These are phyloP conservation scores for Steinernema carpocapsae DNA, from an alignment of 2,888 invertebrate genomes.

Conservation along the genomic window DNA sequence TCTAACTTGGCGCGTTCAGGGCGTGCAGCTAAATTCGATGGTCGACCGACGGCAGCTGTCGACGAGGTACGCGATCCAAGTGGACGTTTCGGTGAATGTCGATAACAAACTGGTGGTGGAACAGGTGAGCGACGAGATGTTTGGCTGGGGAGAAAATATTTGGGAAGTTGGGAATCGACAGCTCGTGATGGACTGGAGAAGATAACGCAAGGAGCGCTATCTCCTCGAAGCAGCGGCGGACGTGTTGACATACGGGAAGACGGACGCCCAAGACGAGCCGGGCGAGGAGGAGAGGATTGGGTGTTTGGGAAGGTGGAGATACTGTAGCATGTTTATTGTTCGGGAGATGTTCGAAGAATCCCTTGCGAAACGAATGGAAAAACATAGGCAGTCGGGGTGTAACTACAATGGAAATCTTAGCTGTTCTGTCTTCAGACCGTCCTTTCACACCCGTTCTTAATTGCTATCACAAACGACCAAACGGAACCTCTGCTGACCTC, in stretches of 20 bases:
- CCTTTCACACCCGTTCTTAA: slow-evolving; percentile 55
- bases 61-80: slow-evolving; percentile 56
- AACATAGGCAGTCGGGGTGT: too few species aligned
- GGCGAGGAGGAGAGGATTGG: too few species aligned
- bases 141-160: slow-evolving; percentile 4
- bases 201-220: slow-evolving; percentile 33
- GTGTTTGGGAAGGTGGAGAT: too few species aligned
- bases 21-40: slow-evolving; percentile 58
- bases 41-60: slow-evolving; percentile 55
- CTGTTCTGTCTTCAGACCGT: slow-evolving; percentile 42
- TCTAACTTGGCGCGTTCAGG: slow-evolving; percentile 41
- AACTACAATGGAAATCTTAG: too few species aligned
- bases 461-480: slow-evolving; percentile 60
- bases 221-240: slow-evolving; percentile 5
- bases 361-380: too few species aligned
- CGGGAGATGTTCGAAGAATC: background rate
- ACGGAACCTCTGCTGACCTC: slow-evolving; percentile 58
- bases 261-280: background rate
- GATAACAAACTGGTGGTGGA: slow-evolving; percentile 48
- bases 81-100: slow-evolving; percentile 53
- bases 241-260: slow-evolving; percentile 31
- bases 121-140: slow-evolving; percentile 45
- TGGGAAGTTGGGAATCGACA: background rate
- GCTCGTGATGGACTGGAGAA: background rate
- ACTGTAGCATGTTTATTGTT: background rate